These are phyloP conservation scores for Kryptolebias ocellatus DNA, from an alignment of 2,797 vertebrate species.

Conservation along the genomic window DNA sequence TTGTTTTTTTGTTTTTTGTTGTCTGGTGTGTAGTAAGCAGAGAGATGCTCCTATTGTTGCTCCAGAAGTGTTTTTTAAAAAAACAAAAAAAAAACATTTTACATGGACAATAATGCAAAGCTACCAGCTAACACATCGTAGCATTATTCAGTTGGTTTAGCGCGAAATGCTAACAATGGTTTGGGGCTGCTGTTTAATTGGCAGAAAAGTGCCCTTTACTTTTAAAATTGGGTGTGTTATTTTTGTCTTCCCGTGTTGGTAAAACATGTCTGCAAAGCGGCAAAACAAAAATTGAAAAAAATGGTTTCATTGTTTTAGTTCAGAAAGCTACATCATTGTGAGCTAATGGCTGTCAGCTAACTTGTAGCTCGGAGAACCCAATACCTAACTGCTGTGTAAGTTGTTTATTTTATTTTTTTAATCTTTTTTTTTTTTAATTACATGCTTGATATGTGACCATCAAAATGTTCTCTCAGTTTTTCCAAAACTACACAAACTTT, in stretches of 20 bases:
- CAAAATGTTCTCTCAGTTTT: neutral
- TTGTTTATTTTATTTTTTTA: neutral
- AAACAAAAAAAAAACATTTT: too few relatives aligned
- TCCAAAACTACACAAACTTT: conserved; percentile 1
- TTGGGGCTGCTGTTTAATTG: conserved; percentile 36
- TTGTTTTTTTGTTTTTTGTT: conserved; percentile 10
- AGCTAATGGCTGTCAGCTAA: neutral
- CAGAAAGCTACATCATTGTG: too few relatives aligned
- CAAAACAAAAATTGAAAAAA: neutral
- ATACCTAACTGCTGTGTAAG: neutral
- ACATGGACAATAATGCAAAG: neutral
- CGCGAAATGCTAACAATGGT: neutral
- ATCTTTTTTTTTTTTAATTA: neutral
- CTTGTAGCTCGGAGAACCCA: neutral
- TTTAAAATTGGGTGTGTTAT: conserved; percentile 13
- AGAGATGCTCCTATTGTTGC: too few relatives aligned
- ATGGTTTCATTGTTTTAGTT: neutral
- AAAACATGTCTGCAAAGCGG: too few relatives aligned
- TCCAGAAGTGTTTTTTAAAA: too few relatives aligned
- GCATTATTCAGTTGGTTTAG: conserved; percentile 25
- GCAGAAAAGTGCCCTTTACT: neutral
- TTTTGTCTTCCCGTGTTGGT: neutral
- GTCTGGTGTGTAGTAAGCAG: neutral
- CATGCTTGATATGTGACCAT: neutral
- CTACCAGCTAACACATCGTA: conserved; percentile 12